A percentile compares a stretch with the other conserved stretches of the same genome.
Evolutionary conservation across 2,113 vertebrate genomes (phyloP).

Genomic region (Hippocampus mohnikei): DNA sequence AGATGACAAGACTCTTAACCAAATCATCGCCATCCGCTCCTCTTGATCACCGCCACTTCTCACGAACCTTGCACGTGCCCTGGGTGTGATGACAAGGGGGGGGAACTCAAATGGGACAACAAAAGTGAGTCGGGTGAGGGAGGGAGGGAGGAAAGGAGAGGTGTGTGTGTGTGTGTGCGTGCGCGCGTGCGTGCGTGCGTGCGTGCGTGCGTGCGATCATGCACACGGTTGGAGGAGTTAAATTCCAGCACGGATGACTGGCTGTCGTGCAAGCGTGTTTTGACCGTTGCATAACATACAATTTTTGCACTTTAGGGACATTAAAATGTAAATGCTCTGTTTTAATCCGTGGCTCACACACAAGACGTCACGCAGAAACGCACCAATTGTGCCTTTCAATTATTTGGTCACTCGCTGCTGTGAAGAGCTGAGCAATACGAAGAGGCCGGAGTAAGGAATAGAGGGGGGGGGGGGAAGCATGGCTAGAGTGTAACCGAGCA

Average conservation of each 20-base stretch:
- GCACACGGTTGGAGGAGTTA: conserved; percentile 53
- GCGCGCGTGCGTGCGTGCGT: not conserved
- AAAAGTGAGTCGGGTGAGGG: conserved; percentile 16
- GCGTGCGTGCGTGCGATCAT: conserved; percentile 16
- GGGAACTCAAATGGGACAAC: conserved; percentile 18
- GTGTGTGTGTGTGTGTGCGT: not conserved
- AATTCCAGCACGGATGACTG: conserved; percentile 46
- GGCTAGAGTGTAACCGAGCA: conserved; percentile 39
- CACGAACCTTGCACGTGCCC: conserved; percentile 29
- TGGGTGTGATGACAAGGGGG: conserved; percentile 15
- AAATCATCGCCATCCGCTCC: not conserved
- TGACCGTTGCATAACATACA: conserved; percentile 65
- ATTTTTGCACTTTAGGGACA: conserved; percentile 70
- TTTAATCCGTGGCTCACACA: conserved; percentile 56
- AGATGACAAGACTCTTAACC: no score
- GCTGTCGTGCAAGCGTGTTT: conserved; percentile 45
- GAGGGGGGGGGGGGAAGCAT: no score
- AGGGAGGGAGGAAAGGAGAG: conserved; percentile 1
- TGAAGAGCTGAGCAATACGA: conserved; percentile 39
- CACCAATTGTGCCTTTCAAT: conserved; percentile 39
- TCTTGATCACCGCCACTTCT: conserved; percentile 8
- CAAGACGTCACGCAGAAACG: conserved; percentile 32
- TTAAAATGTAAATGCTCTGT: conserved; percentile 67
- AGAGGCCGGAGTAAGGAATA: conserved; percentile 9
- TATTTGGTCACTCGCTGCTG: conserved; percentile 18